Percentiles rank a stretch among this genome's conserved stretches.
Conservation (phyloP, 2,888 invertebrate species). For the Ochlodes sylvanus region DNA sequence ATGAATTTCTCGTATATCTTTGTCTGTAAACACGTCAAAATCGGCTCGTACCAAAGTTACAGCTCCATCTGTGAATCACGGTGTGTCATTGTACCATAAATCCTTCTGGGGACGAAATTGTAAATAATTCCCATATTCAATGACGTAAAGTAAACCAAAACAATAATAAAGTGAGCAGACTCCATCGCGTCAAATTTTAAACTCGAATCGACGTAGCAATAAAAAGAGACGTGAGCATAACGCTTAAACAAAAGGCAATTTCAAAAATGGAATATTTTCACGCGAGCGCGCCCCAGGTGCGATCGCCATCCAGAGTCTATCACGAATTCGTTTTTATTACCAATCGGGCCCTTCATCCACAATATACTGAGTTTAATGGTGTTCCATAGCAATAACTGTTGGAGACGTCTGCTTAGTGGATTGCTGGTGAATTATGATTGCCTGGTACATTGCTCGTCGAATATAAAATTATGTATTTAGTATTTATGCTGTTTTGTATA, state of each 20-base stretch:
- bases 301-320: slow-evolving; percentile 36
- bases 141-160: background rate
- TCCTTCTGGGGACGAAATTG: too few species aligned
- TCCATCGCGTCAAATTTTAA: slow-evolving; percentile 26
- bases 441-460: background rate
- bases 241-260: slow-evolving; percentile 39
- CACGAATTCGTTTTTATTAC: slow-evolving; percentile 39
- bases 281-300: slow-evolving; percentile 37
- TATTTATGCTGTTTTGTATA: background rate
- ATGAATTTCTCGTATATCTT: too few species aligned
- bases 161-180: background rate
- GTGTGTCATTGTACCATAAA: too few species aligned
- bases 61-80: too few species aligned
- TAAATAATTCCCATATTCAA: background rate
- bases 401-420: slow-evolving; percentile 9
- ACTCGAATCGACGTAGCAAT: slow-evolving; percentile 25
- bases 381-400: slow-evolving; percentile 31
- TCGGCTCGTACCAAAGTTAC: too few species aligned
- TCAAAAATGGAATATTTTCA: slow-evolving; percentile 38
- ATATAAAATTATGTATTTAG: background rate
- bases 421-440: slow-evolving; percentile 23
- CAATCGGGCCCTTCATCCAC: slow-evolving; percentile 35
- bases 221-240: slow-evolving; percentile 30
- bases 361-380: slow-evolving; percentile 29
- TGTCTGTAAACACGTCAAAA: too few species aligned